Base-by-base conservation (phyloP, 2,888 invertebrate species). In the Cotesia congregata region DNA sequence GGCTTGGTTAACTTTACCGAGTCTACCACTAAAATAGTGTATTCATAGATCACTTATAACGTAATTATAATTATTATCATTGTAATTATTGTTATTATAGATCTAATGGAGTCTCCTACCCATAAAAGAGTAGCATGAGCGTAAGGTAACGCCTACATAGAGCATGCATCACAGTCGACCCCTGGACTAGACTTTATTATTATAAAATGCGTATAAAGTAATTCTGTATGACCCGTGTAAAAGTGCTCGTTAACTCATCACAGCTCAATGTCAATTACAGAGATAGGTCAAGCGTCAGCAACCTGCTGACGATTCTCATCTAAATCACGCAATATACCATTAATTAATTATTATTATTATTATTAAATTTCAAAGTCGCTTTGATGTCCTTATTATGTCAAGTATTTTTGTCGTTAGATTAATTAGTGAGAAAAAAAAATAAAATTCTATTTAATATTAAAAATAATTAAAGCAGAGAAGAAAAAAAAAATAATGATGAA, bases 211-310 rank as follows among this genome's bases (percentile, higher is more conserved):
- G 73, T 62, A 61, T 72, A 72, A 62, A 72, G 72, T 72, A 40
- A 72, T 41, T 61, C 39, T 17, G 62, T 76, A 80, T 79, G 78
- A 79, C 75, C 75, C 77, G 74, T 17, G 78, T 50, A 50, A 78
- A 67, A 68, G 67, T 70, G 72, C 80, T 79, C 76, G 75, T 81
- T 80, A 81, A 78, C 78, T 76, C 76, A 67, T 79, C 76, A 75
- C 78, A 77, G 78, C 67, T 80, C 80, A 81, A 81, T 80, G 81
- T 81, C 81, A 79, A 80, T 79, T 80, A 80, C 75, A 67, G 41
- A 77, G 74, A 77, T 74, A 74, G 77, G 77, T 77, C 77, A 77
- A 77, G 73, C 73, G 73, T 73, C 64, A 30, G 20, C 3, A 65
- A 30, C 20, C 30, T 65, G 65, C 50, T 65, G 65, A 65, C 65